Evolutionary conservation across 2,888 invertebrate genomes (phyloP), one percentile per base, ranked within the genome.

Genomic region (Rhingia campestris): DNA sequence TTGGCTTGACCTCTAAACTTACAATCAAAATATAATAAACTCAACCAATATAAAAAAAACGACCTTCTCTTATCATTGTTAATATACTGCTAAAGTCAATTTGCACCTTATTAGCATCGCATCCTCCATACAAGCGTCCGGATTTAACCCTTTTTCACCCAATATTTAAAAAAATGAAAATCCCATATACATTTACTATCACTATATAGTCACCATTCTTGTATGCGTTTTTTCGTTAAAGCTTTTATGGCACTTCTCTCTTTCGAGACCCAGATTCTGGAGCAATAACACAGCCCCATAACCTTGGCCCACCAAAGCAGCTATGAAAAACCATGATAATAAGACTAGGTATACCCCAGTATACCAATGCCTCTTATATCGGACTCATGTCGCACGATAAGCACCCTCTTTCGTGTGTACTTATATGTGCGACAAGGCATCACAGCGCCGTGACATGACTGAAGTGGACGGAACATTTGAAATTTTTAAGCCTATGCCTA

Each of bases 221-320:
- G 10, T 53, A 37, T 43, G 39, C 35, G 4, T 14, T n/a, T 58
- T 45, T 59, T 43, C n/a, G n/a, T 35, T 54, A 35, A 37, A 72
- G 66, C 67, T 82, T 73, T 73, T 58, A 43, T 37, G 76, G 14
- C 53, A 64, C 37, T 69, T 74, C 66, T n/a, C 33, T 58, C 53
- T 51, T 53, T 9, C 32, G 39, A 14, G 32, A 35, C 53, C 56
- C 14, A 70, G 66, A 64, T 80, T 80, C 43, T 70, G 43, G 54
- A 66, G 70, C 64, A 80, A 74, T 59, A 53, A 37, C 79, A 75
- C 37, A 73, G 80, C 66, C 61, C 37, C 41, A 35, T 70, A 80
- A 84, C 84, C 84, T 80, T 84, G 84, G 80, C 80, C 84, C 69
- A 70, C 35, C 79, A 61, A 58, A 64, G 37, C 61, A 61, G 63